A percentile compares a stretch with the other conserved stretches of the same genome.
Conservation (phyloP, 2,113 vertebrate genomes). For the Acanthochromis polyacanthus region DNA sequence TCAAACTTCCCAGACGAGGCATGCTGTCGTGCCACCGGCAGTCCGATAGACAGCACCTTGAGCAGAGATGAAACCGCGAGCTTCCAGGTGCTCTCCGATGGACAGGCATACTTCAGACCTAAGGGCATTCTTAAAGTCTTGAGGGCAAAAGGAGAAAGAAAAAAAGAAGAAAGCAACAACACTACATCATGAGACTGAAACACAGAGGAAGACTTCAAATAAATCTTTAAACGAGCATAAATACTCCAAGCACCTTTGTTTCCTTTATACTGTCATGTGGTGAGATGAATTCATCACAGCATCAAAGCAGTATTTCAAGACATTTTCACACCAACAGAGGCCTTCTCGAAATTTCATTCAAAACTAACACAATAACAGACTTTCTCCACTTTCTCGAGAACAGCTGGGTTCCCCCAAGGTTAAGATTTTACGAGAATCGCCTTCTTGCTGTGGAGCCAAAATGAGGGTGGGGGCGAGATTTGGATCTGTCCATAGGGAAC, state of each 20-base stretch:
- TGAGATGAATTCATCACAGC: neutral
- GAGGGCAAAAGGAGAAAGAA: neutral
- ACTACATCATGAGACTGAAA: neutral
- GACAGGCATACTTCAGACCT: slow-evolving; percentile 96
- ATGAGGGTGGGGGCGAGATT: slow-evolving; percentile 1
- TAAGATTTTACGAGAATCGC: slow-evolving; percentile 32
- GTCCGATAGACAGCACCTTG: slow-evolving; percentile 93
- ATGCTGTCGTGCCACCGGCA: slow-evolving; percentile 97
- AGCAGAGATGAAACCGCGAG: slow-evolving; percentile 96
- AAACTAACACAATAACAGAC: neutral
- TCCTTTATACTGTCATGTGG: slow-evolving; percentile 4
- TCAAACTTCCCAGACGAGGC: slow-evolving; percentile 97
- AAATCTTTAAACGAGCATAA: neutral
- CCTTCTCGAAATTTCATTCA: slow-evolving; percentile 1
- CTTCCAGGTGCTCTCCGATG: slow-evolving; percentile 99
- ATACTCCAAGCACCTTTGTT: neutral
- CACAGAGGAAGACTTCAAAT: slow-evolving; percentile 13
- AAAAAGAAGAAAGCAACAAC: neutral
- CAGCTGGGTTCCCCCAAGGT: slow-evolving; percentile 54
- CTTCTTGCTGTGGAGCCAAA: slow-evolving; percentile 45
- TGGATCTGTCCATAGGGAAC: slow-evolving; percentile 17
- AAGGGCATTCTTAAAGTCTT: slow-evolving; percentile 89
- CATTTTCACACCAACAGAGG: neutral
- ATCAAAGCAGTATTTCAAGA: slow-evolving; percentile 2
- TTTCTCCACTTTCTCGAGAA: slow-evolving; percentile 8